A percentile compares a stretch with the other conserved stretches of the same genome.
Evolutionary conservation across 2,888 invertebrate species (phyloP).

Genomic region (Baronia brevicornis): DNA sequence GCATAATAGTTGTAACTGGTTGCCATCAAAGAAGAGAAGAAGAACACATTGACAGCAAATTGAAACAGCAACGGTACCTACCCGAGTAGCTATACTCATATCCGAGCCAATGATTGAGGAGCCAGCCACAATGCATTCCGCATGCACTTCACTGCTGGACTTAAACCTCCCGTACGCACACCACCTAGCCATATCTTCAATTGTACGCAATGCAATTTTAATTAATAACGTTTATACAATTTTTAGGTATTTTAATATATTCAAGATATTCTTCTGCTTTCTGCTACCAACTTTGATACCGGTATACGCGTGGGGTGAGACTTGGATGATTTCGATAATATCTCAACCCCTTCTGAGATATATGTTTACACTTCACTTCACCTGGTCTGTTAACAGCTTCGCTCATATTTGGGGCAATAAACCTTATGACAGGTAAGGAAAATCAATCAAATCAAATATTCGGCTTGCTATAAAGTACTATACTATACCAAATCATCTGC

Average conservation of each 20-base stretch:
- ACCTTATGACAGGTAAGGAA: slow-evolving; percentile 81
- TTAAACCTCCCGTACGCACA: too few species aligned
- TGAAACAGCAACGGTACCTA: too few species aligned
- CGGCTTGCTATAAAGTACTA: neutral
- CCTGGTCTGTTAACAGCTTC: slow-evolving; percentile 93
- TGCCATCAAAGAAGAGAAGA: too few species aligned
- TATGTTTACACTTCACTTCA: slow-evolving; percentile 83
- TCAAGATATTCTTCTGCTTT: slow-evolving; percentile 82
- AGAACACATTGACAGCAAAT: too few species aligned
- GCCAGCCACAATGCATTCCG: too few species aligned
- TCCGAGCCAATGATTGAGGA: too few species aligned
- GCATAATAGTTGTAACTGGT: too few species aligned
- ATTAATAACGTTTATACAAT: neutral
- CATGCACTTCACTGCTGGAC: too few species aligned
- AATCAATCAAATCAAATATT: neutral
- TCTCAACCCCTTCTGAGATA: slow-evolving; percentile 83
- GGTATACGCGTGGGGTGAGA: slow-evolving; percentile 81
- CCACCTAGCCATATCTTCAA: too few species aligned
- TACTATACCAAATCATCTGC: too few species aligned
- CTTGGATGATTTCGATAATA: slow-evolving; percentile 60
- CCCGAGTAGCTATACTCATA: too few species aligned
- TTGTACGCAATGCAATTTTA: too few species aligned
- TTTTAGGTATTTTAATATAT: slow-evolving; percentile 78
- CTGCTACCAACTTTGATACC: slow-evolving; percentile 83
- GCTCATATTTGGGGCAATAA: slow-evolving; percentile 86